Base-by-base conservation (phyloP, 1,140 invertebrate species). In the Drosophila teissieri region DNA sequence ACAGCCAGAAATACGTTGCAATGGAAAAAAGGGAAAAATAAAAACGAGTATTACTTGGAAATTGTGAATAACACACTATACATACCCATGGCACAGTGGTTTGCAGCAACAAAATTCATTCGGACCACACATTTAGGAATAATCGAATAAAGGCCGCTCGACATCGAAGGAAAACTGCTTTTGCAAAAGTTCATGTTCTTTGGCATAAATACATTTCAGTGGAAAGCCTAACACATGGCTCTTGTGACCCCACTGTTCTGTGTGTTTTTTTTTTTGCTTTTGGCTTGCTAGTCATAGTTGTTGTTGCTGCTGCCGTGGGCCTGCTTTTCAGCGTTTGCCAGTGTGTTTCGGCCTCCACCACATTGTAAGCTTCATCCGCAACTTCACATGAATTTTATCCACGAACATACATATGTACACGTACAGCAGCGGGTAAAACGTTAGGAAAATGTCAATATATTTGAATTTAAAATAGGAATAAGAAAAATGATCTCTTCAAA, bases 41-140 rank as follows among this genome's bases (percentile, higher is more conserved):
- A 86, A 82, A 83, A 83, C 83, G 84, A 83, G 83, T 83, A 86
- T 86, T 86, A 88, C 82, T 88, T 79, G 83, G 76, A 83, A 88
- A 68, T 76, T 86, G 79, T 86, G 85, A 86, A 86, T 79, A 86
- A 83, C 74, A 78, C 78, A 81, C 57, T 22, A 64, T 48, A 54
- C 27, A 64, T 48, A 54, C 64, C 79, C 55, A 56, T 31, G 51
- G 42, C 44, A 72, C 65, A 72, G 65, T 72, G 68, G 68, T 72
- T 72, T 39, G 40, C 63, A 53, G 37, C 39, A 55, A 54, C 42
- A 53, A 54, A 31, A n/a, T 11, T 11, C 36, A 65, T 49, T 27
- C 10, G 22, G 34, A 46, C 27, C n/a, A 15, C 10, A 51, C 37
- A 68, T 45, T 22, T 68, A 52, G 15, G 14, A 45, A 56, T 55